A percentile compares a stretch with the other conserved stretches of the same genome.
Evolutionary conservation across 2,888 invertebrate genomes (phyloP).

Genomic region (Microctonus aethiopoides): DNA sequence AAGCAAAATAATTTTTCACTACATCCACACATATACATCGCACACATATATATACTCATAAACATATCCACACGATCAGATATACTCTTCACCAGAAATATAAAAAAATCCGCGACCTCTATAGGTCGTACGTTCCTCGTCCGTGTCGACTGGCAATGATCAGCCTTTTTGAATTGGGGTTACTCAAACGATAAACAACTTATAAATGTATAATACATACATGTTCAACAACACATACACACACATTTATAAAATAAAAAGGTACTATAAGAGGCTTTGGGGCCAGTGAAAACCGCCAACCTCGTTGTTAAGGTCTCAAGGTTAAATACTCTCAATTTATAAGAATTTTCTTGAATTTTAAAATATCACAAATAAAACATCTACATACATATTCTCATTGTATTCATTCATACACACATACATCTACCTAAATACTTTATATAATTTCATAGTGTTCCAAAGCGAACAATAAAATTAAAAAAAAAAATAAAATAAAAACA

Average conservation of each 20-base stretch:
- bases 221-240: background rate
- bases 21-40: background rate
- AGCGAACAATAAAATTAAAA: background rate
- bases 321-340: conserved; percentile 19
- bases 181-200: conserved; percentile 9
- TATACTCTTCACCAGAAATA: conserved; percentile 20
- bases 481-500: background rate
- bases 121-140: conserved; percentile 10
- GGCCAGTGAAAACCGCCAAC: conserved; percentile 35
- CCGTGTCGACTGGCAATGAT: conserved; percentile 23
- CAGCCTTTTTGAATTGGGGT: conserved; percentile 24
- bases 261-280: conserved; percentile 24
- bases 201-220: background rate
- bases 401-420: too few relatives aligned
- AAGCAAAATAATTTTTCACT: too few relatives aligned
- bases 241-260: background rate
- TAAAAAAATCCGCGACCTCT: conserved; percentile 12
- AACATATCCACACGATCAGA: background rate
- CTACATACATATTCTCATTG: too few relatives aligned
- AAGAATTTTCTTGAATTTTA: conserved; percentile 1
- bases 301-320: conserved; percentile 32
- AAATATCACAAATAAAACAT: too few relatives aligned
- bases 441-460: too few relatives aligned
- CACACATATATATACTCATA: background rate
- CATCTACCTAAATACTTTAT: background rate